A percentile compares a stretch with the other conserved stretches of the same genome.
phyloP scores from a whole-genome alignment of 2,797 vertebrate species.

The Sparidentex hasta region DNA sequence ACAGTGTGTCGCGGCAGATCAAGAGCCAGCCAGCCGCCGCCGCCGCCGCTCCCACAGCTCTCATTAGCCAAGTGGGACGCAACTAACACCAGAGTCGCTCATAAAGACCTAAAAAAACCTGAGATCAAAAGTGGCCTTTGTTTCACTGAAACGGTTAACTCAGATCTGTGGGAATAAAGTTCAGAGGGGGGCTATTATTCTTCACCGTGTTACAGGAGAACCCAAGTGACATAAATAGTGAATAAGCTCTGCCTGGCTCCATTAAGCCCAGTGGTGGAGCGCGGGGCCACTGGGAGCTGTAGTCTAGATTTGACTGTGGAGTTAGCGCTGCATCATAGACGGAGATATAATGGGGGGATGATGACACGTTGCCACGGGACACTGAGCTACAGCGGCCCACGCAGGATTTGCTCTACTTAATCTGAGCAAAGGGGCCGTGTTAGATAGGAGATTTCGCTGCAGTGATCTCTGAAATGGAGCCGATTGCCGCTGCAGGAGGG shows the following conservation, averaged over 20 bases:
- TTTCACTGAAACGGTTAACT: slow-evolving; percentile 29
- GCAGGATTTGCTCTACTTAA: slow-evolving; percentile 48
- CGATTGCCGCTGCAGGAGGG: slow-evolving; percentile 1
- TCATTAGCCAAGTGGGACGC: slow-evolving; percentile 55
- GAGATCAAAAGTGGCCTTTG: slow-evolving; percentile 49
- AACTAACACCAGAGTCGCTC: background rate
- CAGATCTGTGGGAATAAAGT: slow-evolving; percentile 42
- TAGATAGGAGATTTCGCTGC: slow-evolving; percentile 29
- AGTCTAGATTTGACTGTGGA: slow-evolving; percentile 33
- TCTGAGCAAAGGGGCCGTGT: slow-evolving; percentile 20
- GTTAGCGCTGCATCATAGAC: slow-evolving; percentile 17
- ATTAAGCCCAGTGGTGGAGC: slow-evolving; percentile 32
- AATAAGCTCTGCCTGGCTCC: slow-evolving; percentile 39
- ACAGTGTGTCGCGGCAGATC: slow-evolving; percentile 27
- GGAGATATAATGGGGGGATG: slow-evolving; percentile 33
- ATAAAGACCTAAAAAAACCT: slow-evolving; percentile 39
- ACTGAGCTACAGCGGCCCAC: slow-evolving; percentile 19
- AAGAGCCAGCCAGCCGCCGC: slow-evolving; percentile 41
- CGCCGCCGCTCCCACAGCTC: slow-evolving; percentile 40
- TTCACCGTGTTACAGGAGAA: slow-evolving; percentile 26
- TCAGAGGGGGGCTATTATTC: slow-evolving; percentile 38
- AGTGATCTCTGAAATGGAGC: slow-evolving; percentile 21
- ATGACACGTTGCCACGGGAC: slow-evolving; percentile 44
- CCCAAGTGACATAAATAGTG: slow-evolving; percentile 50
- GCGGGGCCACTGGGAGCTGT: slow-evolving; percentile 37